Conservation (phyloP, 64 coral and sea anemone species). For the Montipora cactus region DNA sequence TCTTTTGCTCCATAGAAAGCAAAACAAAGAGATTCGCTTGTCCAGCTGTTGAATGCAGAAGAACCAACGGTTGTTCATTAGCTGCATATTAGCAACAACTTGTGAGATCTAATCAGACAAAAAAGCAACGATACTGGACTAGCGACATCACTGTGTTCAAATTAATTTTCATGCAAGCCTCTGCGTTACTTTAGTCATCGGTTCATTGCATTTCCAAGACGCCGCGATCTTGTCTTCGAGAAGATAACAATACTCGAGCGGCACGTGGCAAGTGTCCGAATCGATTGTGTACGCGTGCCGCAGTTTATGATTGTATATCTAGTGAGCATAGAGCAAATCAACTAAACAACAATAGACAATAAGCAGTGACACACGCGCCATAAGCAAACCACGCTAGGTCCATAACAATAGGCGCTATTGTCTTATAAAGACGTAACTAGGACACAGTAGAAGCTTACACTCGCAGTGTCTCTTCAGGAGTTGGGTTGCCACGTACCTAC, state of each 20-base stretch:
- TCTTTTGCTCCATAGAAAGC: slow-evolving; percentile 55
- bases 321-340: slow-evolving; percentile 68
- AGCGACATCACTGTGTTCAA: neutral
- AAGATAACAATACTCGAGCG: slow-evolving; percentile 38
- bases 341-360: slow-evolving; percentile 59
- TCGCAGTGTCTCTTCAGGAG: slow-evolving; percentile 21
- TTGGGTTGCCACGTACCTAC: neutral
- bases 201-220: neutral
- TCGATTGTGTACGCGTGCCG: slow-evolving; percentile 74
- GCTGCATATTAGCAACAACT: slow-evolving; percentile 8
- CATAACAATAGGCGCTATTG: slow-evolving; percentile 61
- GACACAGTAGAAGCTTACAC: neutral
- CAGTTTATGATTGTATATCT: slow-evolving; percentile 61
- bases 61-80: slow-evolving; percentile 57
- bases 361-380: slow-evolving; percentile 65
- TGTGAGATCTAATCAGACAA: neutral
- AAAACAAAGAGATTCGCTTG: slow-evolving; percentile 52
- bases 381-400: slow-evolving; percentile 71
- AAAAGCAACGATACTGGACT: neutral
- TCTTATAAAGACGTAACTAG: slow-evolving; percentile 10
- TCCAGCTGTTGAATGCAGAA: slow-evolving; percentile 47
- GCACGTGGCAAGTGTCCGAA: slow-evolving; percentile 72
- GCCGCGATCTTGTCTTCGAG: slow-evolving; percentile 33
- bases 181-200: neutral
- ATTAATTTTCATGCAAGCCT: slow-evolving; percentile 14